Percentiles rank a stretch among this genome's conserved stretches.
These are phyloP conservation scores for Cotesia glomerata DNA, from an alignment of 1,140 invertebrate species.

Conservation along the genomic window DNA sequence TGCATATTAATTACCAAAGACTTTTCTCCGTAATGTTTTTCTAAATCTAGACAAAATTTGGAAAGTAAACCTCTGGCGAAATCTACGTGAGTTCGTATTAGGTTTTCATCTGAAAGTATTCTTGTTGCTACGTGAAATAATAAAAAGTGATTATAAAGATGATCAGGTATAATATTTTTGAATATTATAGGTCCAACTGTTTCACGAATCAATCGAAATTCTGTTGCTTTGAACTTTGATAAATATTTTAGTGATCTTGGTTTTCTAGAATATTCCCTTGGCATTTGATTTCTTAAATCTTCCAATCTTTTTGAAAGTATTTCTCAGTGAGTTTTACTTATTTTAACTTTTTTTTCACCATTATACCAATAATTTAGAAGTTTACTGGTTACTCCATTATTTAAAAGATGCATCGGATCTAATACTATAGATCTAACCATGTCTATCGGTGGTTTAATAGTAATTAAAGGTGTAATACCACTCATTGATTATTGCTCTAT, in stretches of 20 bases:
- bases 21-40: constrained; percentile 17
- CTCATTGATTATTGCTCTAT: not conserved
- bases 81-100: not conserved
- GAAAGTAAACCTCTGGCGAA: not conserved
- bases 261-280: constrained; percentile 21
- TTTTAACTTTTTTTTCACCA: constrained; percentile 7
- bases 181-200: constrained; percentile 13
- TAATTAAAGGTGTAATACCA: constrained; percentile 13
- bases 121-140: constrained; percentile 20
- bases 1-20: constrained; percentile 24
- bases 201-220: constrained; percentile 13
- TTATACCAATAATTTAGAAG: not conserved
- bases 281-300: not conserved
- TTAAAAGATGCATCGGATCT: constrained; percentile 20
- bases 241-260: constrained; percentile 7
- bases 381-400: constrained; percentile 18
- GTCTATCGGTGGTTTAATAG: constrained; percentile 14
- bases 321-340: not conserved
- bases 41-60: constrained; percentile 3
- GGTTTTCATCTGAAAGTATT: constrained; percentile 13
- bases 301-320: constrained; percentile 17
- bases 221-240: constrained; percentile 19
- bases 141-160: constrained; percentile 27
- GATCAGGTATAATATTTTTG: constrained; percentile 4
- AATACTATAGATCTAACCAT: constrained; percentile 10